Evolutionary conservation across 2,113 vertebrate genomes (phyloP).

Genomic region (Plecotus auritus): DNA sequence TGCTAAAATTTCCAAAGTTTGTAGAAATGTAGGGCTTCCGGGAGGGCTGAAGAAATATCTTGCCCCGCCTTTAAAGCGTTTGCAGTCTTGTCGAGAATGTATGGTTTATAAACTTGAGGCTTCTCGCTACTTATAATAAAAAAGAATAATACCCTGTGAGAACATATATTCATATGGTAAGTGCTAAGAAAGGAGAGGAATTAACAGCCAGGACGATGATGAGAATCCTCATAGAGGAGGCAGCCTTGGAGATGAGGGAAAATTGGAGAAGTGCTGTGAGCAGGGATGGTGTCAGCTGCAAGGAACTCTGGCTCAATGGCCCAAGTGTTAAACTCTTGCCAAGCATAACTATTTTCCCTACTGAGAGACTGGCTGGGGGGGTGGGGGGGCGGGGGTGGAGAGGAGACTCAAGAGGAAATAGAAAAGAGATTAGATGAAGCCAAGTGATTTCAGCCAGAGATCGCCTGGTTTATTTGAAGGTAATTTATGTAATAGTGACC

Average conservation of each 20-base stretch:
- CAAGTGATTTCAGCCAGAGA: not conserved
- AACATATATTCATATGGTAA: not conserved
- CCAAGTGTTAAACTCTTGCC: not conserved
- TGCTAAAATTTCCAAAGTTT: not conserved
- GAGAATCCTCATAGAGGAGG: not conserved
- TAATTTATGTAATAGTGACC: slow-evolving; percentile 39
- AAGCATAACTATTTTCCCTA: not conserved
- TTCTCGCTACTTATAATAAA: not conserved
- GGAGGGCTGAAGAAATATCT: not conserved
- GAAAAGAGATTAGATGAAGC: slow-evolving; percentile 28
- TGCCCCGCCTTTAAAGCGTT: not conserved
- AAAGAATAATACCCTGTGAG: not conserved
- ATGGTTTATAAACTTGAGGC: not conserved
- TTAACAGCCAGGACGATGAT: not conserved
- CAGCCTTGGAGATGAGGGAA: not conserved
- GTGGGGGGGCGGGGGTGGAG: not conserved
- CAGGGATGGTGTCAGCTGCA: not conserved
- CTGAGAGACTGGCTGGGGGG: not conserved
- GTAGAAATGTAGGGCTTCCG: not conserved
- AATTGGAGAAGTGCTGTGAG: not conserved
- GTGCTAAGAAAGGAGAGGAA: not conserved
- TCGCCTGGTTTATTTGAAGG: not conserved
- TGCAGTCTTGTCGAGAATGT: not conserved
- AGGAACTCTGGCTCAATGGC: not conserved
- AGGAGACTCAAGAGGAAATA: not conserved